Evolutionary conservation across 2,797 vertebrate species (phyloP).

Genomic region (Salarias fasciatus): DNA sequence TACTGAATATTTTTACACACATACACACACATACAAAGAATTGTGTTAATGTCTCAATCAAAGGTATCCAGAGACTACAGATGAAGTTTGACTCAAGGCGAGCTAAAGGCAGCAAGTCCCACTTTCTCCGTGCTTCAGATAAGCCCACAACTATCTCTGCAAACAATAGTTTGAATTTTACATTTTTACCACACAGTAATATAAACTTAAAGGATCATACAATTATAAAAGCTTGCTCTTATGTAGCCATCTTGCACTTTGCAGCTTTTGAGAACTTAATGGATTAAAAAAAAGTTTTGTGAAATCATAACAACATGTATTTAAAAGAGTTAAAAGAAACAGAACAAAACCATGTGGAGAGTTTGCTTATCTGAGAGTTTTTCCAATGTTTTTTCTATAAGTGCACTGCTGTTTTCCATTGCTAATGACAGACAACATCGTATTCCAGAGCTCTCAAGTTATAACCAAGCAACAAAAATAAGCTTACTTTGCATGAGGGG

Average conservation of each 20-base stretch:
- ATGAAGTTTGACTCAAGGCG: constrained; percentile 27
- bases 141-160: neutral
- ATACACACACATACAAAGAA: neutral
- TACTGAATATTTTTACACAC: constrained; percentile 20
- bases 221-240: constrained; percentile 30
- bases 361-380: constrained; percentile 25
- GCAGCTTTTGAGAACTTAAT: constrained; percentile 18
- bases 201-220: constrained; percentile 9
- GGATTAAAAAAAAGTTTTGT: neutral
- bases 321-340: neutral
- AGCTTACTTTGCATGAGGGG: constrained; percentile 26
- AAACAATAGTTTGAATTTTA: too few relatives aligned
- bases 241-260: constrained; percentile 18
- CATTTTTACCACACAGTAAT: constrained; percentile 4
- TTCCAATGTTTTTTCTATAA: constrained; percentile 3
- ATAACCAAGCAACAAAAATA: constrained; percentile 54
- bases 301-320: neutral
- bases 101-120: constrained; percentile 24
- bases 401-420: constrained; percentile 13
- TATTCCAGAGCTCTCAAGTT: constrained; percentile 14
- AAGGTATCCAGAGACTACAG: constrained; percentile 28
- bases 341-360: constrained; percentile 1
- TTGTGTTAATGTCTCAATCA: constrained; percentile 39
- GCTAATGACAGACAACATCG: constrained; percentile 9
- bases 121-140: constrained; percentile 27